A percentile compares a stretch with the other conserved stretches of the same genome.
Conservation (phyloP, 2,797 vertebrate species). For the Notamacropus eugenii region DNA sequence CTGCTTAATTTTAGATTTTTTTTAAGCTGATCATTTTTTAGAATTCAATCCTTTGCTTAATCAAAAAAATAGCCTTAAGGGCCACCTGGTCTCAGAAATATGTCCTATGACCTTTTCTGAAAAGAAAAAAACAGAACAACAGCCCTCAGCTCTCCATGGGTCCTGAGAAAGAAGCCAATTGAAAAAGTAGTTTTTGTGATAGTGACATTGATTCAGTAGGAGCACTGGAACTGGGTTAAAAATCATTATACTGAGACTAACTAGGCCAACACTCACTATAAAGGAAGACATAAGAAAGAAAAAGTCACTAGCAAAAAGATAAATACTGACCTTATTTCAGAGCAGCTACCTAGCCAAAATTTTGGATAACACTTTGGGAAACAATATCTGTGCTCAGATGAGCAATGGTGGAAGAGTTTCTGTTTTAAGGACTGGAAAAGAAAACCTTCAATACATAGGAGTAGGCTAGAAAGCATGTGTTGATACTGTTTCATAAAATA, state of each 20-base stretch:
- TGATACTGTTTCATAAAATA: constrained; percentile 15
- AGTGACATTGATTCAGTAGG: neutral
- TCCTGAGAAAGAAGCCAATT: neutral
- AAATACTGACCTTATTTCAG: constrained; percentile 66
- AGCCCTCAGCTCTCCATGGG: neutral
- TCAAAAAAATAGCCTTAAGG: neutral
- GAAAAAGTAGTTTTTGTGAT: neutral
- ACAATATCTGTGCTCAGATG: neutral
- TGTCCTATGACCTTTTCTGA: constrained; percentile 24
- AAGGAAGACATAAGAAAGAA: neutral
- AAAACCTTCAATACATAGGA: constrained; percentile 59
- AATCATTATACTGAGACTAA: neutral
- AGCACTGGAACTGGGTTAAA: neutral
- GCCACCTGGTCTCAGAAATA: neutral
- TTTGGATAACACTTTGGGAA: constrained; percentile 23
- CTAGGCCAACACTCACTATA: neutral
- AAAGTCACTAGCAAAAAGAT: constrained; percentile 24
- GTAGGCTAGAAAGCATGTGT: neutral
- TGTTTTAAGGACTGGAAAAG: neutral
- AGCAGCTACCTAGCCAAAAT: constrained; percentile 22
- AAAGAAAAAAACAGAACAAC: neutral
- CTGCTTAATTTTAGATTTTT: constrained; percentile 14
- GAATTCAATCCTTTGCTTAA: constrained; percentile 12
- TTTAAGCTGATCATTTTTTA: constrained; percentile 33
- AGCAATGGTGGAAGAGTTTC: neutral